Base-by-base conservation (phyloP, 2,797 vertebrate genomes). In the Microctenopoma steveboyesi region DNA sequence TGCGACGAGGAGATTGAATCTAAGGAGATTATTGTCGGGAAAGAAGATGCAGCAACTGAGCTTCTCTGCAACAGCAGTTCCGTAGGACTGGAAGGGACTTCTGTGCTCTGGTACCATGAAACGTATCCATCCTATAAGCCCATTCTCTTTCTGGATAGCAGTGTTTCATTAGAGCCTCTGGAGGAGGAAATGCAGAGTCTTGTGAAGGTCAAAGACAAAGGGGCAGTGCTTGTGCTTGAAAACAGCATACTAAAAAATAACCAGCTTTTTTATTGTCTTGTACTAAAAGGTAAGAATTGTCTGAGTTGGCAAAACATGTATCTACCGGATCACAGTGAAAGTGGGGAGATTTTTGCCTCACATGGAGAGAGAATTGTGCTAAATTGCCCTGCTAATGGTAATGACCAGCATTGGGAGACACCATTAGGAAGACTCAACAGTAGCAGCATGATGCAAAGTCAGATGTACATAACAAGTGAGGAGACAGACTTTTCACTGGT, bases 41-140 rank as follows among this genome's bases (percentile, higher is more conserved):
- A 77, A n/a, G 59, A 64, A 10, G 63, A 57, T 8, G 79, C 64
- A 56, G n/a, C 18, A 25, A 27, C 65, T 0, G 68, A 87, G 62
- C 54, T 94, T 11, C 33, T 3, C 7, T 95, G 94, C 70, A 81
- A 88, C 18, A 76, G 52, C 43, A 49, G 35, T 10, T 66, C 37
- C 0, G 35, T 43, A 2, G 73, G 67, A n/a, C 22, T 46, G 13
- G 61, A 25, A 1, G 76, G 75, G 37, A 69, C 57, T 5, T 83
- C 76, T 13, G 72, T 95, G 49, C 88, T n/a, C 50, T 95, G 93
- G 94, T 95, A 92, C 69, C 52, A 55, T 22, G 91, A 93, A 14
- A 10, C 12, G 0, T 50, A 47, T 52, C 75, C 81, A 0, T 1
- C 13, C 1, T 81, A 86, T 27, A 80, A 59, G 25, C 5, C 46